These are phyloP conservation scores for Toxotes chatareus DNA, from an alignment of 2,113 vertebrate genomes.

Conservation along the genomic window DNA sequence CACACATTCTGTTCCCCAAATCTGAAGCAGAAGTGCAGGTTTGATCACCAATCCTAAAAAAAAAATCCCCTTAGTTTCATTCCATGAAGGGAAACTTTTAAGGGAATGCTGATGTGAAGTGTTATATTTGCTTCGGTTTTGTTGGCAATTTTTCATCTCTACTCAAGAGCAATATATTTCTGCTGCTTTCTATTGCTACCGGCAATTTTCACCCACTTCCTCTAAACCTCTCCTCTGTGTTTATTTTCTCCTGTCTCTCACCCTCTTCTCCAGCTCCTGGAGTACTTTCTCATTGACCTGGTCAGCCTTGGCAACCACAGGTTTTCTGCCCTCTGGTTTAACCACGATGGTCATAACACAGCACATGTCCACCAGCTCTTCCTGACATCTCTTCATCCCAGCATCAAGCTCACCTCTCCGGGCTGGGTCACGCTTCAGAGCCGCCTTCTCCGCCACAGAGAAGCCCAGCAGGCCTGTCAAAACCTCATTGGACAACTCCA, in stretches of 20 bases:
- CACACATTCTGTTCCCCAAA: slow-evolving; percentile 65
- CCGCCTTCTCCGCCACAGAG: slow-evolving; percentile 89
- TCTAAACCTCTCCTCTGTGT: slow-evolving; percentile 23
- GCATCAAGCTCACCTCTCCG: slow-evolving; percentile 82
- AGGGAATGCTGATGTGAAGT: background rate
- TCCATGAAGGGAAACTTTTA: slow-evolving; percentile 3
- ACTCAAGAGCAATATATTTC: slow-evolving; percentile 33
- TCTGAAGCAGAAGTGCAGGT: slow-evolving; percentile 52
- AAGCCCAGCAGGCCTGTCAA: slow-evolving; percentile 91
- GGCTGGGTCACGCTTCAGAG: slow-evolving; percentile 86
- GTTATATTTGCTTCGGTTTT: slow-evolving; percentile 37
- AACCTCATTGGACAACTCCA: slow-evolving; percentile 89
- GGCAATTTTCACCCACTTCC: slow-evolving; percentile 47
- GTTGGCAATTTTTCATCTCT: slow-evolving; percentile 29
- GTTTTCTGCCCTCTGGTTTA: slow-evolving; percentile 79
- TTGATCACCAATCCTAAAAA: slow-evolving; percentile 39
- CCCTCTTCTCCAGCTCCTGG: slow-evolving; percentile 84
- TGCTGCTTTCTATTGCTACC: no score
- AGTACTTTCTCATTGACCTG: slow-evolving; percentile 81
- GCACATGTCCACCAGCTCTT: slow-evolving; percentile 93
- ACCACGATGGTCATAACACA: slow-evolving; percentile 91
- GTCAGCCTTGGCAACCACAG: slow-evolving; percentile 84
- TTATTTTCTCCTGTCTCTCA: slow-evolving; percentile 74
- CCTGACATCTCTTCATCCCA: slow-evolving; percentile 91
- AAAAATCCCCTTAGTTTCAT: slow-evolving; percentile 11